Conservation (phyloP, 2,888 invertebrate species). For the Drosophila anceps region DNA sequence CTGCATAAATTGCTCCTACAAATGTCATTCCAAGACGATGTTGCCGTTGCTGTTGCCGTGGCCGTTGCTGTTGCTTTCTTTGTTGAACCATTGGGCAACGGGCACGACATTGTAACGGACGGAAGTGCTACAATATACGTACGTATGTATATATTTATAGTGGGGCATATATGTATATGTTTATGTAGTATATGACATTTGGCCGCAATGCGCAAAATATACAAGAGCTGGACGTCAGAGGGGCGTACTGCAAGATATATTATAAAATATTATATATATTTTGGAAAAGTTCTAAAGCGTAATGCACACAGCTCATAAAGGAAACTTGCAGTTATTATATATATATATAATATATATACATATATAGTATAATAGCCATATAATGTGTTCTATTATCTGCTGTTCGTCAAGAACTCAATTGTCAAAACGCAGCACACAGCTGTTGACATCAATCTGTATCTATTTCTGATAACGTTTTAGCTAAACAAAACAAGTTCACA, state of each 20-base stretch:
- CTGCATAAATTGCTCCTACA: slow-evolving; percentile 70
- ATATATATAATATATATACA: not conserved
- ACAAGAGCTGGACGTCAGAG: slow-evolving; percentile 36
- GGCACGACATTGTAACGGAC: slow-evolving; percentile 60
- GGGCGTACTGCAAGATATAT: slow-evolving; percentile 31
- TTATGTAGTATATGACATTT: slow-evolving; percentile 29
- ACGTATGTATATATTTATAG: slow-evolving; percentile 17
- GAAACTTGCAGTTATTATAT: slow-evolving; percentile 14
- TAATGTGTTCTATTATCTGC: not conserved
- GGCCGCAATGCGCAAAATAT: slow-evolving; percentile 70
- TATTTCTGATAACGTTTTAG: slow-evolving; percentile 5
- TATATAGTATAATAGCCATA: not conserved
- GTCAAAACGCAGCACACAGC: slow-evolving; percentile 21
- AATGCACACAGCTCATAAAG: slow-evolving; percentile 8
- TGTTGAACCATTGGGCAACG: slow-evolving; percentile 45
- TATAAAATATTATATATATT: slow-evolving; percentile 19
- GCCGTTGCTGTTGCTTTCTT: slow-evolving; percentile 41
- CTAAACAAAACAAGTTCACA: not conserved
- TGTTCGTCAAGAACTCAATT: slow-evolving; percentile 1
- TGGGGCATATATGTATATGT: slow-evolving; percentile 18
- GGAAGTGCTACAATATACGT: slow-evolving; percentile 57
- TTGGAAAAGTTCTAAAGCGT: slow-evolving; percentile 17
- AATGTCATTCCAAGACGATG: slow-evolving; percentile 57
- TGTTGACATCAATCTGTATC: slow-evolving; percentile 36
- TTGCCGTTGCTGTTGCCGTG: slow-evolving; percentile 9